Base-by-base conservation (phyloP, 2,113 vertebrate genomes). In the Scophthalmus maximus region DNA sequence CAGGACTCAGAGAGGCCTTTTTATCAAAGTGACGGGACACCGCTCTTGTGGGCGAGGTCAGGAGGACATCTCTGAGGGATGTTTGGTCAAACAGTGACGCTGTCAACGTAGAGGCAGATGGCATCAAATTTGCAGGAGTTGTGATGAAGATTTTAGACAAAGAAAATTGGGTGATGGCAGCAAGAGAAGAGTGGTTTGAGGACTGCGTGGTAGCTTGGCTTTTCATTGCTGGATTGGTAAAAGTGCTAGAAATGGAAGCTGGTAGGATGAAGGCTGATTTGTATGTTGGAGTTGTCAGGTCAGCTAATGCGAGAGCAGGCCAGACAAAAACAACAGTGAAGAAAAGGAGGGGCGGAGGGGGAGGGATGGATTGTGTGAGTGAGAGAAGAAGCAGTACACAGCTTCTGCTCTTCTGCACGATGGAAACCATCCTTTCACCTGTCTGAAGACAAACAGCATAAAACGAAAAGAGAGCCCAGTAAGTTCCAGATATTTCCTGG, bases 391-490 rank as follows among this genome's bases (percentile, higher is more conserved):
- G 50, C 61, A 82, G 52, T 29, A 61, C n/a, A 68, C 65, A 70
- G 68, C 50, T 36, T 72, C 67, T 69, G 38, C 53, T 86, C 68
- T 47, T 85, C 68, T 52, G 57, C 22, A 58, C 44, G 36, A 75
- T 46, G 18, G 61, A 67, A 83, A 81, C 68, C 88, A 90, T 89
- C 17, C 64, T 89, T 78, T 68, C 55, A 36, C 42, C 77, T 74
- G 58, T 15, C 65, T 73, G 69, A 58, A 27, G 22, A 52, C 26
- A 64, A 73, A 32, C 1, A 10, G 29, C 8, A 69, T n/a, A n/a
- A n/a, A n/a, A n/a, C n/a, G n/a, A n/a, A n/a, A n/a, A n/a, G n/a
- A n/a, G n/a, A n/a, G n/a, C n/a, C n/a, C n/a, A n/a, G n/a, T n/a
- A n/a, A n/a, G n/a, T n/a, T n/a, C n/a, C n/a, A n/a, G n/a, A n/a